A percentile compares a stretch with the other conserved stretches of the same genome.
Evolutionary conservation across 1,140 invertebrate genomes (phyloP).

Genomic region (Hermatobates lingyangjiaoensis): DNA sequence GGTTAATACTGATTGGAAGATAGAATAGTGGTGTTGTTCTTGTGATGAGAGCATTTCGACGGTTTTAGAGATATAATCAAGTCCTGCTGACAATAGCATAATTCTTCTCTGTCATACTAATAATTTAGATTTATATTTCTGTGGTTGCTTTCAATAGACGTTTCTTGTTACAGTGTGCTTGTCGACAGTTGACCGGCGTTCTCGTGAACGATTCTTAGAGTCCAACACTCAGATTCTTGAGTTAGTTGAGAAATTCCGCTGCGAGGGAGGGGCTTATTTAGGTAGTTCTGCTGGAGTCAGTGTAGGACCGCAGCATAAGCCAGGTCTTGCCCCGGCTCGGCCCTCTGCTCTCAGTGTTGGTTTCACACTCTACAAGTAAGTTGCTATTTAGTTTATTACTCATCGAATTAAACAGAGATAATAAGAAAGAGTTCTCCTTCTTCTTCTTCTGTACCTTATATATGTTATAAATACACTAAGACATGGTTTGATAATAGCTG

Average conservation of each 20-base stretch:
- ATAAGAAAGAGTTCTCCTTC: too few species aligned
- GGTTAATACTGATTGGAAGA: too few species aligned
- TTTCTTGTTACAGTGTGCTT: slow-evolving; percentile 47
- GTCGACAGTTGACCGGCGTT: slow-evolving; percentile 75
- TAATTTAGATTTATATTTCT: too few species aligned
- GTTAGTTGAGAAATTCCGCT: slow-evolving; percentile 75
- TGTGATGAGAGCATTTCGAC: too few species aligned
- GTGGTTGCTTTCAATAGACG: too few species aligned
- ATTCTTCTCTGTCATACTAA: not conserved
- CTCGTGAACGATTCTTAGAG: slow-evolving; percentile 72
- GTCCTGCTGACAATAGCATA: not conserved
- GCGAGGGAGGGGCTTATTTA: slow-evolving; percentile 45
- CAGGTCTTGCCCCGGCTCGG: slow-evolving; percentile 26
- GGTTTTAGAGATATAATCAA: not conserved
- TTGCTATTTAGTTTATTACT: too few species aligned
- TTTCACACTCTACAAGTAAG: slow-evolving; percentile 56
- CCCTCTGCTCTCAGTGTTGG: slow-evolving; percentile 45
- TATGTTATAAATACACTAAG: too few species aligned
- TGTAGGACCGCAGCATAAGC: slow-evolving; percentile 21
- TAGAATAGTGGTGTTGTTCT: too few species aligned
- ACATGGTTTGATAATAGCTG: too few species aligned
- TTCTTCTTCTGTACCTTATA: too few species aligned
- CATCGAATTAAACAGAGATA: too few species aligned
- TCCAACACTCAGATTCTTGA: slow-evolving; percentile 83
- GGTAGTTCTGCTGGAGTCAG: slow-evolving; percentile 37